Base-by-base conservation (phyloP, 64 coral and sea anemone genomes). In the Hydrozoanthus tunicans region DNA sequence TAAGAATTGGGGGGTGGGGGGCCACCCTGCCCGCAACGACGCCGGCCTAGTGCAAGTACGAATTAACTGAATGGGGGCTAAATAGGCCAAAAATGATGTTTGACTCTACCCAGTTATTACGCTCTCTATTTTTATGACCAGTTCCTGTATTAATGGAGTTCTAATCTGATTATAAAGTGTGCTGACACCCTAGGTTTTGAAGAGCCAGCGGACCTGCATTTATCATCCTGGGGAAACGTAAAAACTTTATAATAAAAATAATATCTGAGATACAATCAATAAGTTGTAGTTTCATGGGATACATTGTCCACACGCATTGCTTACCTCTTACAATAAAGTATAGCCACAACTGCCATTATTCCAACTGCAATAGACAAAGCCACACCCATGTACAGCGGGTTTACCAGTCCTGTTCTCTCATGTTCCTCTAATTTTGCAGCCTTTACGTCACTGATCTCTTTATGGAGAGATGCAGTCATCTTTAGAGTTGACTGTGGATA, bases 381-480 rank as follows among this genome's bases (percentile, higher is more conserved):
- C 43, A 43, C 14, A 25, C 55, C 84, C 10, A 59, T 6, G 13
- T 74, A 73, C 25, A 88, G 32, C 10, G 6, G 1, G 32, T 43
- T 1, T 17, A 3, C 58, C 15, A 88, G 4, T 24, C 69, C 58
- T 88, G 24, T 43, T 14, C 69, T 70, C 23, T 15, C 61, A 15
- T 75, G 68, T 51, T 75, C 69, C 14, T 51, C 84, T 11, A 24
- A 58, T 12, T 88, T 73, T 56, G 69, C 68, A 75, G 17, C 14
- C 54, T 60, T 74, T 60, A 88, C 60, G 70, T 88, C 69, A 25
- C 23, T 88, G 24, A 88, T 61, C 59, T 88, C 84, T 24, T 88
- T 88, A 70, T 88, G 84, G 3, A 88, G 53, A 75, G 13, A n/a
- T 43, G 84, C 69, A 27, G 84, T 60, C 56, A 88, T 73, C 54